Evolutionary conservation across 2,888 invertebrate species (phyloP), one percentile per base, ranked within the genome.

Genomic region (Apamea anceps): DNA sequence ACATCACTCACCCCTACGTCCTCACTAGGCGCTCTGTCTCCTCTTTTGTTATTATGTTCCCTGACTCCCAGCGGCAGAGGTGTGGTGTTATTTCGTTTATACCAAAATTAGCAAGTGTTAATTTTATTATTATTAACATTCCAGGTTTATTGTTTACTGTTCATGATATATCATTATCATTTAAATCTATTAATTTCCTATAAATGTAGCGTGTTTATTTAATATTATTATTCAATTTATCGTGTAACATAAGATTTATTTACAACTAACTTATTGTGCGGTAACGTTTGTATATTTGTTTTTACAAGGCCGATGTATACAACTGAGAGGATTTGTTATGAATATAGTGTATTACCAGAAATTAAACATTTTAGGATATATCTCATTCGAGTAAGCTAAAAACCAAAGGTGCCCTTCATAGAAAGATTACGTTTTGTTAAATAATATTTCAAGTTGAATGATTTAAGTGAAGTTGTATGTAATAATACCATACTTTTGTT

Each of bases 351-450:
- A 95, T 94, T 95, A 95, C 91, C 95, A 95, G 95, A 96, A 96
- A 96, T 95, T 94, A 95, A 97, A 96, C 95, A 96, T 95, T 95
- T 95, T 96, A 96, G 96, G 95, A 96, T 96, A 95, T 97, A 97
- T 96, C 95, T 94, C 97, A 97, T 97, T 97, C 94, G 96, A 95
- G 93, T 98, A 98, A 98, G 98, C 98, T 98, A 97, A 97, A 98
- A 98, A 98, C 98, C 98, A 98, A 98, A 98, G 98, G 98, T 98
- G 98, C 98, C 98, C 98, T 98, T 97, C 97, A 97, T 96, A 97
- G 96, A 96, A 96, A 95, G 95, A 96, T 96, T 96, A 96, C 96
- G 96, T 97, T 97, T 96, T 97, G 96, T 97, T 97, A 95, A 95
- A 95, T 95, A 95, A 96, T 96, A 95, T 96, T 96, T 96, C 96